These are phyloP conservation scores for Butastur rufipennis DNA, from an alignment of 2,113 vertebrate species.

Conservation along the genomic window DNA sequence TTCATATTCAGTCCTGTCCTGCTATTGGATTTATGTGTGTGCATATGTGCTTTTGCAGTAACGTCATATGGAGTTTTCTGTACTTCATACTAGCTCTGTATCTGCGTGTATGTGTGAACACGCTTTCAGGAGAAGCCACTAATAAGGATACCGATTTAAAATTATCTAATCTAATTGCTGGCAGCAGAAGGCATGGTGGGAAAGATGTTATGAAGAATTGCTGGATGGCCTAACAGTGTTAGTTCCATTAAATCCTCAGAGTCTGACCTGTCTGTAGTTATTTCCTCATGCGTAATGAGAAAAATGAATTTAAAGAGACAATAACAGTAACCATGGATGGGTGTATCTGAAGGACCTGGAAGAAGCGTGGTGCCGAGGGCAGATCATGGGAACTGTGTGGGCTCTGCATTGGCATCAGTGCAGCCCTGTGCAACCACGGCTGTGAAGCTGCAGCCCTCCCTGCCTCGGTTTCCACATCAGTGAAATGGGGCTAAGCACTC, in stretches of 20 bases:
- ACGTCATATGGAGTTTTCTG: neutral
- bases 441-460: neutral
- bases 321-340: neutral
- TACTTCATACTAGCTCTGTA: neutral
- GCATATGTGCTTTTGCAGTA: neutral
- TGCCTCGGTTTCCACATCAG: neutral
- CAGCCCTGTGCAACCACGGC: neutral
- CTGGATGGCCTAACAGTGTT: neutral
- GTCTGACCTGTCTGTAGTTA: neutral
- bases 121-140: neutral
- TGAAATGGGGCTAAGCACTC: neutral
- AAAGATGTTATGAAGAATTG: neutral
- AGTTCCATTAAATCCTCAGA: neutral
- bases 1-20: neutral
- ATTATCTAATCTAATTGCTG: neutral
- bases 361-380: neutral
- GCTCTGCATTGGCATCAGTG: neutral
- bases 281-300: neutral
- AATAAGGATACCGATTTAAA: neutral
- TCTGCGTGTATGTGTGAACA: neutral
- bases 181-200: neutral
- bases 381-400: neutral
- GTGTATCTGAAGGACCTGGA: neutral
- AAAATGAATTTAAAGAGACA: neutral
- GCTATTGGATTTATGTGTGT: neutral